phyloP scores from a whole-genome alignment of 2,888 invertebrate genomes.

The Xanthia icteritia region DNA sequence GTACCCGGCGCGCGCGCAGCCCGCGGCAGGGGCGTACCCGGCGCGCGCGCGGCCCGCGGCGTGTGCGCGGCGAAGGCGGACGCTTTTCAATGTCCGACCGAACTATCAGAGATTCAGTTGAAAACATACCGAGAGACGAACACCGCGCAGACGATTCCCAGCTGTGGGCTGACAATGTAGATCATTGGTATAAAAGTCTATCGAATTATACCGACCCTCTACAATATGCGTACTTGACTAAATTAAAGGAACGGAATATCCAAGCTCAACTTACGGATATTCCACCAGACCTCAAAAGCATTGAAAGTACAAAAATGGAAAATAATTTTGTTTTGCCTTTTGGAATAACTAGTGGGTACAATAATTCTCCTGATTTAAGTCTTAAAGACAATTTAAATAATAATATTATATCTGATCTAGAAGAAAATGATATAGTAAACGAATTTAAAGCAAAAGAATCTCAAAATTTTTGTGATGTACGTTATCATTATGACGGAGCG shows the following conservation, averaged over 20 bases:
- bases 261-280: background rate
- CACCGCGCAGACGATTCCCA: conserved; percentile 31
- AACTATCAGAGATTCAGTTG: background rate
- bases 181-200: conserved; percentile 64
- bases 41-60: background rate
- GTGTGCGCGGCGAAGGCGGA: conserved; percentile 9
- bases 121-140: conserved; percentile 16
- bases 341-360: background rate
- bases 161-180: conserved; percentile 57
- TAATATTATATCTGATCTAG: conserved; percentile 15
- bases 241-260: conserved; percentile 10
- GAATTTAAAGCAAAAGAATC: conserved; percentile 31
- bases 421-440: conserved; percentile 13
- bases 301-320: conserved; percentile 14
- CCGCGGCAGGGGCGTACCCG: too few species aligned
- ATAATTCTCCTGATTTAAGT: conserved; percentile 18
- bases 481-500: conserved; percentile 34
- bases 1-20: conserved; percentile 69
- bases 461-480: conserved; percentile 22
- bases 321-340: conserved; percentile 22
- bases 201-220: conserved; percentile 46
- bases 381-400: conserved; percentile 3
- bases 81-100: background rate
- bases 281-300: background rate
- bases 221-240: conserved; percentile 15